A percentile compares a stretch with the other conserved stretches of the same genome.
Conservation (phyloP, 2,113 vertebrate species). For the Melanocharis versteri region DNA sequence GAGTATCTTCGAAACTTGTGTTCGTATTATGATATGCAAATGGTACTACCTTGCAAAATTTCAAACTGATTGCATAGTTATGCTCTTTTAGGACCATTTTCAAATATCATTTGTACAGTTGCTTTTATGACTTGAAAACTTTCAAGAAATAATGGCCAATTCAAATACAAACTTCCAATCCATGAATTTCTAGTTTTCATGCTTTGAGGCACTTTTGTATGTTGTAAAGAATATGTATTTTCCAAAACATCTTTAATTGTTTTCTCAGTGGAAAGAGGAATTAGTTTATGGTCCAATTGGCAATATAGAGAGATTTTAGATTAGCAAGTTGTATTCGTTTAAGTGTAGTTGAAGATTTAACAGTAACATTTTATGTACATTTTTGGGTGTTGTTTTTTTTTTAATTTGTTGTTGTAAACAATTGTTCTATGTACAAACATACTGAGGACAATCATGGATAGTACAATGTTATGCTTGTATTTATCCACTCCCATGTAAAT, state of each 20-base stretch:
- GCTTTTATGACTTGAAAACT: background rate
- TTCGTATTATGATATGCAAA: background rate
- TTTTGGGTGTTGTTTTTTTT: background rate
- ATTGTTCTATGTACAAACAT: background rate
- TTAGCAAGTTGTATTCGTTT: background rate
- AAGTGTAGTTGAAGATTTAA: background rate
- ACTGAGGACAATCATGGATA: background rate
- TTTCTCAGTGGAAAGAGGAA: background rate
- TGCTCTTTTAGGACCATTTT: background rate
- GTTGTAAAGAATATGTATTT: background rate
- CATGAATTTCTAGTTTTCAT: background rate
- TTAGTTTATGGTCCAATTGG: background rate
- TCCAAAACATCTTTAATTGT: background rate
- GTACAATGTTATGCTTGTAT: background rate
- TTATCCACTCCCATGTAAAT: background rate
- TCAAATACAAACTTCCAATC: background rate
- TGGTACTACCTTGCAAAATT: background rate
- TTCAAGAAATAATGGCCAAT: background rate
- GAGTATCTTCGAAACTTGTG: background rate
- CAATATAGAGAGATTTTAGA: background rate
- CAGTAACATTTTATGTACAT: background rate
- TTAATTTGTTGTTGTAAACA: background rate
- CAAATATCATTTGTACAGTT: background rate
- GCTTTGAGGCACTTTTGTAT: background rate
- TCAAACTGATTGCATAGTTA: background rate